These are phyloP conservation scores for Molossus alvarezi DNA, from an alignment of 2,797 vertebrate species.

Conservation along the genomic window DNA sequence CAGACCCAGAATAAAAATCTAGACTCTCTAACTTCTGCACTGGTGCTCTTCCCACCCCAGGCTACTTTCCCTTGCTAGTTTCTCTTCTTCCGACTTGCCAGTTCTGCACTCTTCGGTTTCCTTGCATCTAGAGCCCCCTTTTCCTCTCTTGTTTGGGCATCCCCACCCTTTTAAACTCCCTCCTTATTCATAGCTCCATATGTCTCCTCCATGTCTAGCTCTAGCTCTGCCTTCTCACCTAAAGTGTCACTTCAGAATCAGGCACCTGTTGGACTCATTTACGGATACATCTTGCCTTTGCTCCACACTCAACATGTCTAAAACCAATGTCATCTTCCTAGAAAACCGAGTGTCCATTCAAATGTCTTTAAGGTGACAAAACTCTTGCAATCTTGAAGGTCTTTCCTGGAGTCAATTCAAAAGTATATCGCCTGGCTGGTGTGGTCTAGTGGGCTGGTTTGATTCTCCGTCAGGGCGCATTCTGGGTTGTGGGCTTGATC, in stretches of 20 bases:
- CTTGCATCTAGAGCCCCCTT: background rate
- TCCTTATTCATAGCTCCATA: background rate
- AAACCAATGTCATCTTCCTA: background rate
- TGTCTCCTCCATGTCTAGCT: background rate
- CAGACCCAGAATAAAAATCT: background rate
- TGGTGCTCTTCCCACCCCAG: background rate
- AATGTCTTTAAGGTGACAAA: background rate
- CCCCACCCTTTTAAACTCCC: background rate
- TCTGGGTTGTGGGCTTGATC: too few relatives aligned
- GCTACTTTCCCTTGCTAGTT: too few relatives aligned
- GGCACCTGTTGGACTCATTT: background rate
- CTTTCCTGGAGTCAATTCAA: background rate
- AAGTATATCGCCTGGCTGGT: background rate
- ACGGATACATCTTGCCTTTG: background rate
- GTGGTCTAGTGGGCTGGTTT: too few relatives aligned
- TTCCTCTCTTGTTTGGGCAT: background rate
- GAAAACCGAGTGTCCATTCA: background rate
- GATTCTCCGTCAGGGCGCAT: too few relatives aligned
- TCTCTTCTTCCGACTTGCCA: background rate
- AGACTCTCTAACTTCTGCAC: rapidly evolving
- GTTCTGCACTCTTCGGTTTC: background rate
- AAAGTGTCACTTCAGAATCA: background rate
- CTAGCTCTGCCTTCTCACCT: background rate
- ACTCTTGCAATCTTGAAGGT: background rate
- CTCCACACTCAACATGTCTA: background rate